Percentiles rank a stretch among this genome's conserved stretches.
phyloP scores from a whole-genome alignment of 1,140 invertebrate genomes.

The Macrostomum lignano region DNA sequence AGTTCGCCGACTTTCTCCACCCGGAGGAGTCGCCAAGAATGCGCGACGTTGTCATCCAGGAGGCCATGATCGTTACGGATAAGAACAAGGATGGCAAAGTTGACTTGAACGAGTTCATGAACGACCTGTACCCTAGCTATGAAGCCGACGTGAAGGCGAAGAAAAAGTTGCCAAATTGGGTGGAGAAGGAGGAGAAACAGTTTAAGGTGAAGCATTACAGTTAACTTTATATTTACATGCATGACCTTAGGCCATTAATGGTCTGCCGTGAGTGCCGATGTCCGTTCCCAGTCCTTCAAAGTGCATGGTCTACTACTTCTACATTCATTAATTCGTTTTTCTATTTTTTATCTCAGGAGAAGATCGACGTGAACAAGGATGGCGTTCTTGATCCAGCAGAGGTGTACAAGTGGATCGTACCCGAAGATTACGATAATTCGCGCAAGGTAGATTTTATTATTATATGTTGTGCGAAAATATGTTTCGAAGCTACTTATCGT shows the following conservation, averaged over 20 bases:
- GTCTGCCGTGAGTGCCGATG: no score
- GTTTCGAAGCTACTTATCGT: no score
- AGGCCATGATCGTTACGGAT: conserved; percentile 89
- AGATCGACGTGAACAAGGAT: conserved; percentile 52
- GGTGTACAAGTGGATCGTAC: conserved; percentile 64
- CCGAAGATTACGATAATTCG: conserved; percentile 74
- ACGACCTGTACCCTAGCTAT: neutral
- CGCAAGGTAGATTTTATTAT: no score
- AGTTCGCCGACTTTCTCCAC: conserved; percentile 70
- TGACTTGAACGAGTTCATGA: conserved; percentile 37
- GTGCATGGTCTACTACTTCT: no score
- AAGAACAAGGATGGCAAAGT: conserved; percentile 61
- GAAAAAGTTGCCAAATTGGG: conserved; percentile 70
- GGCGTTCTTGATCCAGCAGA: conserved; percentile 61
- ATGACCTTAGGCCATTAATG: no score
- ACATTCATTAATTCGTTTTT: no score
- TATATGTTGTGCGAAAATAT: no score
- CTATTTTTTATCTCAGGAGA: no score
- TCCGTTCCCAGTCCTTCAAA: no score
- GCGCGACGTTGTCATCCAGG: conserved; percentile 59
- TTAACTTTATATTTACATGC: no score
- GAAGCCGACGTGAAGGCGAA: conserved; percentile 35
- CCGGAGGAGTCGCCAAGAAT: conserved; percentile 74
- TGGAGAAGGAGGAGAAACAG: conserved; percentile 68
- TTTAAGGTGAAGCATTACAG: conserved; percentile 35